phyloP scores from a whole-genome alignment of 2,797 vertebrate species.

The Malurus splendens region DNA sequence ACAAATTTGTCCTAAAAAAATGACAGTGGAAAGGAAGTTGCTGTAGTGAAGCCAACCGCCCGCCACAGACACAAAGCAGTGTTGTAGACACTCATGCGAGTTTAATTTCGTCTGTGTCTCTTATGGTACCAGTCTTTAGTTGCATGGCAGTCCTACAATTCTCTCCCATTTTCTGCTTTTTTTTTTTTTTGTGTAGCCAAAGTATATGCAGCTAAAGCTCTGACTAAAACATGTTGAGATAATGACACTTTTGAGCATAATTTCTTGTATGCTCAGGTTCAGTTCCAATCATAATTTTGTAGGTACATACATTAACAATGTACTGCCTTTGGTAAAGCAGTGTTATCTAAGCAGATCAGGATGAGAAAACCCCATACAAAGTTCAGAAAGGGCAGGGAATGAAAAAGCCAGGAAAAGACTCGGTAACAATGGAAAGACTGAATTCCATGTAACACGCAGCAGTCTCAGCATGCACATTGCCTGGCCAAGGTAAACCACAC shows the following conservation, averaged over 20 bases:
- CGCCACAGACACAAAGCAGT: neutral
- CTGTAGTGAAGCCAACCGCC: neutral
- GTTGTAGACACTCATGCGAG: neutral
- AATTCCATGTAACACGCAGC: neutral
- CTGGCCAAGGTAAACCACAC: constrained; percentile 19
- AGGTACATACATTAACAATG: neutral
- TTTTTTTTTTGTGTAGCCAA: neutral
- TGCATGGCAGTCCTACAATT: neutral
- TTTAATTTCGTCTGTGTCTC: neutral
- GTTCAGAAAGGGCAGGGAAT: neutral
- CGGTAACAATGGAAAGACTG: neutral
- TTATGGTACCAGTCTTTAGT: neutral
- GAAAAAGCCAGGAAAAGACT: neutral
- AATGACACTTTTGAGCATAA: neutral
- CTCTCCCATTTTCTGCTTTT: neutral
- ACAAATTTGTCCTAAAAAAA: neutral
- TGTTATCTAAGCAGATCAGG: neutral
- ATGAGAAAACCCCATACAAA: neutral
- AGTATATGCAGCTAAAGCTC: neutral
- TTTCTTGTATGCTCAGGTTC: neutral
- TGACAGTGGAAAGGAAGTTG: neutral
- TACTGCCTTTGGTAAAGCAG: neutral
- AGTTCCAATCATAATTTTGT: neutral
- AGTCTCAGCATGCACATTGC: neutral
- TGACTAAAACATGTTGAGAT: neutral